These are phyloP conservation scores for Patella caerulea DNA, from an alignment of 2,888 invertebrate species.

Conservation along the genomic window DNA sequence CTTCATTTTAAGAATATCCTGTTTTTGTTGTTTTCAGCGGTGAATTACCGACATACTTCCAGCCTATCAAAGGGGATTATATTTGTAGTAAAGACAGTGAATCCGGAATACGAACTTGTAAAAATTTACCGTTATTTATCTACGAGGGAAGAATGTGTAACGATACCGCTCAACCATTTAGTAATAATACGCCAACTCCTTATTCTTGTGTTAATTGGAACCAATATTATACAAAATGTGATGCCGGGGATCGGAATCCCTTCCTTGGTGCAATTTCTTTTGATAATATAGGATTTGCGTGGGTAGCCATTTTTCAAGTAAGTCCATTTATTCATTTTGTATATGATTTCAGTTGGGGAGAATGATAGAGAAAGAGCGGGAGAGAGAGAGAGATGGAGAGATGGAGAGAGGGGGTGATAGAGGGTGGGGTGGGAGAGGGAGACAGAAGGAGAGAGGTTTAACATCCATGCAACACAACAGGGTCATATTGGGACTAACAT, in stretches of 20 bases:
- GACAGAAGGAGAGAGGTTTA: too few species aligned
- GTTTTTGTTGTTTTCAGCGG: conserved; percentile 46
- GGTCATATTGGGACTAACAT: too few species aligned
- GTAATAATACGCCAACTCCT: conserved; percentile 73
- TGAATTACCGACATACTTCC: conserved; percentile 56
- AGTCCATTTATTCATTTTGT: conserved; percentile 67
- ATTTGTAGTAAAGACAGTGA: conserved; percentile 95
- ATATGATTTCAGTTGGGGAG: too few species aligned
- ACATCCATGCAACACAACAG: too few species aligned
- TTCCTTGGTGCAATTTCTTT: conserved; percentile 99
- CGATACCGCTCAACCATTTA: conserved; percentile 78
- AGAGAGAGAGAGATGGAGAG: too few species aligned
- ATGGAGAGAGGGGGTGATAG: too few species aligned
- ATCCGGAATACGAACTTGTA: conserved; percentile 88
- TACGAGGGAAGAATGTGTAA: conserved; percentile 83
- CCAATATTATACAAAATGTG: conserved; percentile 96
- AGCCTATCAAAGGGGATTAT: conserved; percentile 80
- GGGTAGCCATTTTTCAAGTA: conserved; percentile 99
- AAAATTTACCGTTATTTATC: conserved; percentile 72
- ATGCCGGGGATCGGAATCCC: conserved; percentile 93
- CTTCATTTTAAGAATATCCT: neutral
- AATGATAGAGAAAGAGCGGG: too few species aligned
- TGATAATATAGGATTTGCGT: conserved; percentile 99
- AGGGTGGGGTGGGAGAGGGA: too few species aligned
- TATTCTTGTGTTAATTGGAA: conserved; percentile 97